Conservation (phyloP, 2,888 invertebrate species). For the Meloe dianella region DNA sequence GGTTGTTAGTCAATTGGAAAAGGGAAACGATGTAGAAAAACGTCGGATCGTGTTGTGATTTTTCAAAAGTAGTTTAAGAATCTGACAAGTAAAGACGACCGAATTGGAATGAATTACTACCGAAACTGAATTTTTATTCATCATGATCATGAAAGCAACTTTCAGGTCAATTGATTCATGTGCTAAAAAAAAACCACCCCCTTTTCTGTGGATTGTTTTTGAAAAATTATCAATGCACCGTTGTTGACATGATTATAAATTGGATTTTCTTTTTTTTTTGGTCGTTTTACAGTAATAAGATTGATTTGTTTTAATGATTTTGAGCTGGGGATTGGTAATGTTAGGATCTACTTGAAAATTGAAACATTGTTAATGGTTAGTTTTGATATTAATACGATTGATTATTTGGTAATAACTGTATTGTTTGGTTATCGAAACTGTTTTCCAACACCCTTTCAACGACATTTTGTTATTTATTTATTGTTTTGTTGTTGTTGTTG, state of each 20-base stretch:
- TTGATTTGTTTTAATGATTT: background rate
- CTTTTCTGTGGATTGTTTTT: constrained; percentile 3
- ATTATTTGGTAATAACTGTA: constrained; percentile 9
- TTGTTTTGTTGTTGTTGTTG: constrained; percentile 46
- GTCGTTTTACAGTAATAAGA: too few species aligned
- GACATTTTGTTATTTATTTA: constrained; percentile 52
- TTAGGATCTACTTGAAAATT: constrained; percentile 49
- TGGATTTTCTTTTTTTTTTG: background rate
- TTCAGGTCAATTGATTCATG: constrained; percentile 1
- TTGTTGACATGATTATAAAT: constrained; percentile 1
- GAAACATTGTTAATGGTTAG: constrained; percentile 49
- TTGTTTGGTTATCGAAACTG: constrained; percentile 39
- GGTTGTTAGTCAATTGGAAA: background rate
- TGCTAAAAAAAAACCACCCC: background rate
- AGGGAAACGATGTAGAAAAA: constrained; percentile 3
- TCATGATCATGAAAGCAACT: background rate
- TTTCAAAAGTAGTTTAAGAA: constrained; percentile 3
- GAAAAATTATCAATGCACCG: constrained; percentile 1
- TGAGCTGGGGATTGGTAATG: background rate
- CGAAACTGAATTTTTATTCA: constrained; percentile 8
- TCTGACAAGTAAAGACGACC: background rate
- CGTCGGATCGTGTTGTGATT: constrained; percentile 2
- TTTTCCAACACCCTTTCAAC: constrained; percentile 33
- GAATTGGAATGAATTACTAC: background rate
- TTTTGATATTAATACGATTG: constrained; percentile 28